Base-by-base conservation (phyloP, 2,888 invertebrate species). In the Drosophila anceps region DNA sequence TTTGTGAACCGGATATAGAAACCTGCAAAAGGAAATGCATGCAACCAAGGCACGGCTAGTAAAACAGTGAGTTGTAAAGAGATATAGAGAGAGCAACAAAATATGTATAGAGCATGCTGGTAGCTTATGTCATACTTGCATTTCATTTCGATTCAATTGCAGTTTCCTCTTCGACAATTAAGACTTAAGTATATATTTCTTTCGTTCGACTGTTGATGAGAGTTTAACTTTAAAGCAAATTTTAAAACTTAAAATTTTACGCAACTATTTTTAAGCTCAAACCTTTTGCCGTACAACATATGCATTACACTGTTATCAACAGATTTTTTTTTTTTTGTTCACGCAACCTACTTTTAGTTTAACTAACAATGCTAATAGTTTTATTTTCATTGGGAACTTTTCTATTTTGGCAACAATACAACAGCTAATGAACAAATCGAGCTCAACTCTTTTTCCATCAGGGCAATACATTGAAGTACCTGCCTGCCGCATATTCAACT, bases 1-100 rank as follows among this genome's bases (percentile, higher is more conserved):
- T 76, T 73, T 81, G 79, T 65, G 69, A 63, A 48, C 82, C 79
- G 85, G 86, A 85, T 85, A 83, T 85, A 72, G 74, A 82, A 85
- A 80, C 79, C 70, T 75, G 72, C 77, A 85, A 72, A 74, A 74
- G 82, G 83, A 85, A 78, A 74, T 81, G 73, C 62, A 69, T 58
- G 65, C 60, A 58, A 58, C 78, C 48, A 29, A 29, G 6, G 29
- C 27, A 46, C 1, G 10, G 10, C 0, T 29, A 12, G 24, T 13
- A 24, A 24, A 15, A 24, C 2, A 24, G 24, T 3, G 13, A 44
- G 24, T 13, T 13, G 2, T 1, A 13, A 20, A 13, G 7, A 41
- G 18, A 18, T 10, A 18, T 10, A 10, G 43, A 24, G 43, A 24
- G 24, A 29, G 10, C n/a, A 5, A 15, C 4, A 15, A 9, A 9